Base-by-base conservation (phyloP, 2,888 invertebrate species). In the Tupiocoris notatus region DNA sequence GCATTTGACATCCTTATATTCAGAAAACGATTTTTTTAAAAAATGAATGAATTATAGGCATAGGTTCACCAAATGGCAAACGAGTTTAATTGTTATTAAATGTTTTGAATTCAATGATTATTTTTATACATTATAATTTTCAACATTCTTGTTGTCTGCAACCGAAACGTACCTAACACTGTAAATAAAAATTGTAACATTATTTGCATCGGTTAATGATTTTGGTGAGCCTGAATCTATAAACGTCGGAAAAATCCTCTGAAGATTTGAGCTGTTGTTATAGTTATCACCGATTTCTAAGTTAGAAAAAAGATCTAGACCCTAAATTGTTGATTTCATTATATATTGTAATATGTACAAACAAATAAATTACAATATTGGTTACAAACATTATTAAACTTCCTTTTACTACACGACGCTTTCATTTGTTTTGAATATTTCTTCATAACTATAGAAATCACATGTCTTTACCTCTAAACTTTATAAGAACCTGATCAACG, bases 341-440 rank as follows among this genome's bases (percentile, higher is more conserved):
- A 79, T 79, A 79, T 79, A 78, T 79, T 79, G 79, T 79, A 79
- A 79, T 78, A 79, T 79, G 79, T 79, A 79, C 79, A 79, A 79
- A 79, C 77, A 79, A 79, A 70, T 70, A 70, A 70, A 79, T 75
- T 78, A 74, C 78, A 77, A 75, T 77, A 78, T 78, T 78, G 78
- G 76, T 78, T 64, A 63, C 39, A 64, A 74, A 74, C 64, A 74
- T 74, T 74, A 74, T 64, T 64, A 74, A 64, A 64, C 64, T 74
- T 64, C 74, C 74, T 74, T 73, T 62, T 73, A 73, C 63, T 73
- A 74, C 64, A 63, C 63, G 18, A 74, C 59, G 64, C 63, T 74
- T 74, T 74, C 63, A 64, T 74, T 64, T 74, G 57, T 64, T 64
- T 64, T 57, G 24, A 54, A 62, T 62, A 21, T 62, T 74, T 16